Base-by-base conservation (phyloP, 2,888 invertebrate species). In the Formica aserva region DNA sequence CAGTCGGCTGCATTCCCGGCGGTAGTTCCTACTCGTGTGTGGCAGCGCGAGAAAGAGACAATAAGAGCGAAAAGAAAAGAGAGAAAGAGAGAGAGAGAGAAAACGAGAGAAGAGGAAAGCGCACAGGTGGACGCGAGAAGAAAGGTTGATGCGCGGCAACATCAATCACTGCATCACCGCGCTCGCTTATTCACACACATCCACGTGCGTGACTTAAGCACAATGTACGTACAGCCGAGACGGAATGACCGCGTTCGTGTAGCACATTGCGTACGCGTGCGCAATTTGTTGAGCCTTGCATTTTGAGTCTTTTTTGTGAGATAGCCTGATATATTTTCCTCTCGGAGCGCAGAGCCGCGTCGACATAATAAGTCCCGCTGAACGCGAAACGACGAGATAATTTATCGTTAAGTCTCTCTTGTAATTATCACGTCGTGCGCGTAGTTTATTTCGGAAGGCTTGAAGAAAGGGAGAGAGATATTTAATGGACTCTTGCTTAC, bases 141-240 rank as follows among this genome's bases (percentile, higher is more conserved):
- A 83, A 88, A 83, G 45, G 67, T 52, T 71, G 77, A 67, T 78
- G 81, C 82, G 85, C 65, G 80, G 78, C 78, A 80, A 84, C 85
- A 88, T 88, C 85, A 88, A 88, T 88, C 88, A 87, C 85, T 84
- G 85, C 87, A 29, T 82, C 75, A 77, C 65, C 60, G 71, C 82
- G 41, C 45, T 62, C 74, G 11, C 77, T 63, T 65, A 75, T 32
- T n/a, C 60, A 62, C 60, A 32, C 15, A 41, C 62, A 60, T 57
- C 45, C 60, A 26, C 57, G 57, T 18, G 65, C 38, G 66, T 29
- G 38, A 32, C 11, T 45, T 32, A 32, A 26, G 6, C 13, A 22
- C 71, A 15, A 63, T n/a, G 35, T 48, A 41, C n/a, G 0, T n/a
- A 69, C 32, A 48, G n/a, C 22, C 76, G 55, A 52, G 41, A 29